These are phyloP conservation scores for Tetramorium bicarinatum DNA, from an alignment of 2,888 invertebrate genomes.

Conservation along the genomic window DNA sequence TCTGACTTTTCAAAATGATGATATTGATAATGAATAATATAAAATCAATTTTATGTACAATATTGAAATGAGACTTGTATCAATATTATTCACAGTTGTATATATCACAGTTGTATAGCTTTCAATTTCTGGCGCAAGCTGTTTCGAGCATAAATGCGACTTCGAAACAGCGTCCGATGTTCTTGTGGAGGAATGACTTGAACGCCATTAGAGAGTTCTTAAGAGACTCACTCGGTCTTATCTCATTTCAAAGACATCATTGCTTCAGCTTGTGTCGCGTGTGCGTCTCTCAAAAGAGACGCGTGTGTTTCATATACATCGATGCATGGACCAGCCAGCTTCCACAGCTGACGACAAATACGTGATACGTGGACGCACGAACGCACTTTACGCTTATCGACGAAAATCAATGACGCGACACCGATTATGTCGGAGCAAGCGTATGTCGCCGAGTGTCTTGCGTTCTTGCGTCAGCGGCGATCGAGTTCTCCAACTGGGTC, in stretches of 20 bases:
- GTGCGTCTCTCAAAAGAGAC: neutral
- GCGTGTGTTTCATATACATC: neutral
- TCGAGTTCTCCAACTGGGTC: conserved; percentile 47
- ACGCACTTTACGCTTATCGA: conserved; percentile 50
- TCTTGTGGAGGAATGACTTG: conserved; percentile 53
- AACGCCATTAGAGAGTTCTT: conserved; percentile 61
- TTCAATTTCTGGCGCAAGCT: conserved; percentile 12
- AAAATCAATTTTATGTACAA: neutral
- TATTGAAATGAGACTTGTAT: neutral
- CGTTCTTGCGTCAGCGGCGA: conserved; percentile 41
- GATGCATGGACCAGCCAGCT: neutral
- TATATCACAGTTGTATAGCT: neutral
- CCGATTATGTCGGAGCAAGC: neutral
- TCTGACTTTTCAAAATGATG: neutral
- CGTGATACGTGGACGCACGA: conserved; percentile 3
- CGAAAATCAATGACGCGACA: conserved; percentile 49
- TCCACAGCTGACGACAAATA: conserved; percentile 16
- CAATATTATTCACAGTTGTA: conserved; percentile 7
- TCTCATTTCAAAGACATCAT: conserved; percentile 54
- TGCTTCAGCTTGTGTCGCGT: neutral
- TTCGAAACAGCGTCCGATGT: conserved; percentile 15
- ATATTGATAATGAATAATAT: neutral
- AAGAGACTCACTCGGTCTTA: conserved; percentile 54
- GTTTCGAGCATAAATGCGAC: neutral
- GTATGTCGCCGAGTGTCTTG: neutral